Evolutionary conservation across 2,888 invertebrate species (phyloP).

Genomic region (Pristionchus maxplancki): DNA sequence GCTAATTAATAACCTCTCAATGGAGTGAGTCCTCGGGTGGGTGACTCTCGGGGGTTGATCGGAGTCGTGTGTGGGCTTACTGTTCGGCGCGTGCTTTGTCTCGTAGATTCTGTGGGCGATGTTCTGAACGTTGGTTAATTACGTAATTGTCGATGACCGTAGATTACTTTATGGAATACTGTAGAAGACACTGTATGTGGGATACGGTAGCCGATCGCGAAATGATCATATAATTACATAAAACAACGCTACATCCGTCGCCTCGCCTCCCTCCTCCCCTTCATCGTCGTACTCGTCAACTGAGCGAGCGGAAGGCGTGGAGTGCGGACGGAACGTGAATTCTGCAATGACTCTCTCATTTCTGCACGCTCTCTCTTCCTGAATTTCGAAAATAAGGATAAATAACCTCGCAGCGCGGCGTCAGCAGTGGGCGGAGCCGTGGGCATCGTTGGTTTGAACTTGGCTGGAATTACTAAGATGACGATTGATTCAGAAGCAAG

Average conservation of each 20-base stretch:
- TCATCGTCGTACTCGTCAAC: background rate
- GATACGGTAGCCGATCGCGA: too few species aligned
- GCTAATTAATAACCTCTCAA: background rate
- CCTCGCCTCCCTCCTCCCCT: background rate
- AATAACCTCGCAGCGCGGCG: background rate
- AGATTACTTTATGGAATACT: too few species aligned
- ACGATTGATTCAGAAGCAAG: too few species aligned
- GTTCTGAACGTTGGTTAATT: too few species aligned
- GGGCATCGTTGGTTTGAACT: background rate
- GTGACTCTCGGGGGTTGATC: background rate
- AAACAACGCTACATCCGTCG: background rate
- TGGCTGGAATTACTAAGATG: background rate
- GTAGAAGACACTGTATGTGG: too few species aligned
- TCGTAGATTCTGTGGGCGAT: background rate
- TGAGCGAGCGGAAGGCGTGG: background rate
- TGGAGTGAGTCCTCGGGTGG: background rate
- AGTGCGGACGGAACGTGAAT: slow-evolving; percentile 2
- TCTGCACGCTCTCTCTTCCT: background rate
- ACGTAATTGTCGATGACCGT: too few species aligned
- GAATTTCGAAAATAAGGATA: too few species aligned
- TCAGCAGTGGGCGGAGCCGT: background rate
- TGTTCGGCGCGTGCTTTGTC: background rate
- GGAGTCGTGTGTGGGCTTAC: background rate
- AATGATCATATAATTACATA: background rate
- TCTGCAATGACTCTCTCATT: background rate